Base-by-base conservation (phyloP, 2,888 invertebrate species). In the Axea sp. region DNA sequence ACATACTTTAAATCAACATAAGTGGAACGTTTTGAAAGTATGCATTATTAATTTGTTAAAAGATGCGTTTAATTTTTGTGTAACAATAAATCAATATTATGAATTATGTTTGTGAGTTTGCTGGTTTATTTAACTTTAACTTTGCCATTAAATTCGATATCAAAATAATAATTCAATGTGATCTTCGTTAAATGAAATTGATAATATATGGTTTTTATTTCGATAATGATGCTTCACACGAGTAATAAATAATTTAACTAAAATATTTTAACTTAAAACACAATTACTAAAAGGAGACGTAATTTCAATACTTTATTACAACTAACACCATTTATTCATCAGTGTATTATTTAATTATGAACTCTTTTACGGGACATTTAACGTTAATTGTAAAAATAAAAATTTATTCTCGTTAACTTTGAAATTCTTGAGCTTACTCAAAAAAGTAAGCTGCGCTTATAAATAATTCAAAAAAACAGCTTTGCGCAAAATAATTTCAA, bases 401-500 rank as follows among this genome's bases (percentile, higher is more conserved):
- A 39, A 39, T 4, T n/a, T 43, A 5, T 19, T 1, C 15, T 24
- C 12, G 15, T 51, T 3, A 26, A 19, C 19, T 15, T 47, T 30
- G 8, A 39, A 49, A 31, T 39, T 30, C 17, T 9, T 3, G 14
- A 47, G 24, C n/a, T 28, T 9, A n/a, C 3, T n/a, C 11, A 24
- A 26, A 60, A 35, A 9, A 12, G 19, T 17, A 39, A 30, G 39
- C 14, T 9, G 7, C n/a, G 12, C 39, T 53, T 30, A 47, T 55
- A 55, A 65, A 65, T 65, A 65, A 55, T 65, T 45, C 28, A 43
- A 9, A 35, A 53, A 64, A 64, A 30, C 37, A 53, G 35, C 53
- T 65, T 37, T 22, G 47, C 28, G 55, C 15, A 14, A 67, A 67
- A 67, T 67, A 67, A 57, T 57, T 67, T 67, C 47, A 39, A 57